phyloP scores from a whole-genome alignment of 2,888 invertebrate genomes.

The Tethea ocularis region DNA sequence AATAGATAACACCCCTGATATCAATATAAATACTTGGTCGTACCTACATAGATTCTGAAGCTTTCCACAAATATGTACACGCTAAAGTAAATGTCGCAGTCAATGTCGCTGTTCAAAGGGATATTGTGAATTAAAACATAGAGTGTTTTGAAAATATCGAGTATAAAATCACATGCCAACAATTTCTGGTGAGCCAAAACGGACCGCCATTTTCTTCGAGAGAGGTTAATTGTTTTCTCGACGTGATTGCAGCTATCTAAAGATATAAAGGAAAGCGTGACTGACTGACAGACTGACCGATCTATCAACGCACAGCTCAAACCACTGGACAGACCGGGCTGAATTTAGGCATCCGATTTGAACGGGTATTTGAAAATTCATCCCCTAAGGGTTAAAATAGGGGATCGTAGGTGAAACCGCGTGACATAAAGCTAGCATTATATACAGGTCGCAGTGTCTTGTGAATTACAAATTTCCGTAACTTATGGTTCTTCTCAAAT shows the following conservation, averaged over 20 bases:
- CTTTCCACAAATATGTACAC: constrained; percentile 24
- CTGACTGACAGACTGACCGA: no score
- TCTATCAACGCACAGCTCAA: no score
- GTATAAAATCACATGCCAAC: constrained; percentile 39
- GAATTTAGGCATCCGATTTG: no score
- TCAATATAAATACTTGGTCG: constrained; percentile 25
- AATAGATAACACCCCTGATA: constrained; percentile 31
- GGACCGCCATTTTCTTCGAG: constrained; percentile 21
- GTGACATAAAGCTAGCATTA: no score
- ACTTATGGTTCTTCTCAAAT: constrained; percentile 50
- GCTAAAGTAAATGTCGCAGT: not conserved
- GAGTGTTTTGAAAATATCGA: constrained; percentile 20
- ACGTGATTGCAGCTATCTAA: constrained; percentile 38
- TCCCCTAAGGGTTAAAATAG: no score
- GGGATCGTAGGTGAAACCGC: no score
- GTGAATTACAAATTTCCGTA: constrained; percentile 47
- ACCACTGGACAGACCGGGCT: no score
- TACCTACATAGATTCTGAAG: constrained; percentile 23
- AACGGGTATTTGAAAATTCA: no score
- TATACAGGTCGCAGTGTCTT: constrained; percentile 41
- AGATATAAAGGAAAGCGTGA: constrained; percentile 48
- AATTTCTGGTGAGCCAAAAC: constrained; percentile 38
- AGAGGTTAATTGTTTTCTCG: constrained; percentile 9
- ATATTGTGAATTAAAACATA: constrained; percentile 7
- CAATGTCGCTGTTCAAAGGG: not conserved